These are phyloP conservation scores for Bolinopsis microptera DNA, from an alignment of 37 sponge, comb jelly and placozoan genomes.

Conservation along the genomic window DNA sequence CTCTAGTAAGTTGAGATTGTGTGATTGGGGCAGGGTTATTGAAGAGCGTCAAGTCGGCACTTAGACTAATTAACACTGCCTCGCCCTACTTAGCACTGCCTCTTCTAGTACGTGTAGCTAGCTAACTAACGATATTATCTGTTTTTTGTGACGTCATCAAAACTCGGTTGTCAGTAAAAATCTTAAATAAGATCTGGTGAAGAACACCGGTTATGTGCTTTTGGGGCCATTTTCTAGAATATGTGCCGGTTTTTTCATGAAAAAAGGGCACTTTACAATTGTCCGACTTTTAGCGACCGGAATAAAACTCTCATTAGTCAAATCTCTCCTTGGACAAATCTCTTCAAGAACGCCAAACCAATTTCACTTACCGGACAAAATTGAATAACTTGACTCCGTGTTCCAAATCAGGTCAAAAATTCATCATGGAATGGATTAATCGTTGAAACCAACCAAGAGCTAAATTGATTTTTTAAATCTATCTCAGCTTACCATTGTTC, in stretches of 20 bases:
- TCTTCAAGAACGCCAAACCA: not conserved
- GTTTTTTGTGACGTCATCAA: not conserved
- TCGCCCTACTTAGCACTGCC: not conserved
- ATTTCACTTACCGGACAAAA: not conserved
- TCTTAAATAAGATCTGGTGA: not conserved
- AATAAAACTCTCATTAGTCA: too few species aligned
- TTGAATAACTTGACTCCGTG: not conserved
- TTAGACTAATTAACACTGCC: too few species aligned
- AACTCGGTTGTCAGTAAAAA: not conserved
- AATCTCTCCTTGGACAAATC: too few species aligned
- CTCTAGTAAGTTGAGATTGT: not conserved
- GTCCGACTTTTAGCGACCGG: too few species aligned
- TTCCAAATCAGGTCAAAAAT: not conserved
- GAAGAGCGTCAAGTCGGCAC: not conserved
- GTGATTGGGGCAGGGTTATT: not conserved
- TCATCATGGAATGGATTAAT: not conserved
- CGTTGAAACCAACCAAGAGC: not conserved
- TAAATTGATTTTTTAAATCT: not conserved
- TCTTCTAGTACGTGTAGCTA: not conserved
- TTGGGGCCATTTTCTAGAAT: too few species aligned
- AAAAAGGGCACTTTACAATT: not conserved
- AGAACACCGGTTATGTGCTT: not conserved
- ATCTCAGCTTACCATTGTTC: not conserved
- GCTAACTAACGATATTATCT: not conserved
- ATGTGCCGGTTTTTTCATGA: too few species aligned